Percentiles rank a stretch among this genome's conserved stretches.
Evolutionary conservation across 2,797 vertebrate species (phyloP).

Genomic region (Pangasius krempfi): DNA sequence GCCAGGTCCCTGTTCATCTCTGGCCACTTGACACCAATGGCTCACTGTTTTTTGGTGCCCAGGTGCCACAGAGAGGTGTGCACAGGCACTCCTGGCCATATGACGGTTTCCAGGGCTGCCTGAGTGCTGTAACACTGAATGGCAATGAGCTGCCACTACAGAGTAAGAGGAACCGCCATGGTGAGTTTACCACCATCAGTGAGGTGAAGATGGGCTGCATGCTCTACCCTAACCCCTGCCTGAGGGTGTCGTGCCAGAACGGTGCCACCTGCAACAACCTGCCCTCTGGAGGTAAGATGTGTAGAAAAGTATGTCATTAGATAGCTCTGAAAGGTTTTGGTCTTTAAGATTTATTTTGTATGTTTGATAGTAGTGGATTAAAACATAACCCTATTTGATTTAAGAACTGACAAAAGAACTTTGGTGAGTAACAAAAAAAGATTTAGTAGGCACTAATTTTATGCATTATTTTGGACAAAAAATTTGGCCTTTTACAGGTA

Average conservation of each 20-base stretch:
- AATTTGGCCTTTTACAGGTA: neutral
- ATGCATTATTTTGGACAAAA: neutral
- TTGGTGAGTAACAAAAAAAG: neutral
- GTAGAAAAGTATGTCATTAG: neutral
- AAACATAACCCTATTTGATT: neutral
- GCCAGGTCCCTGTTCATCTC: slow-evolving; percentile 85
- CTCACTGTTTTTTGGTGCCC: slow-evolving; percentile 90
- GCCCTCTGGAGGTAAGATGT: slow-evolving; percentile 83
- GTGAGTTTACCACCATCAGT: slow-evolving; percentile 86
- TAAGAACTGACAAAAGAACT: neutral
- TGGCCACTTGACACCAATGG: slow-evolving; percentile 86
- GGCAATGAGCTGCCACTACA: slow-evolving; percentile 90
- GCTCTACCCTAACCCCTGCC: slow-evolving; percentile 84
- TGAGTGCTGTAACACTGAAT: slow-evolving; percentile 87
- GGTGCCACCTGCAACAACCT: slow-evolving; percentile 84
- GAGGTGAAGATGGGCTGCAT: slow-evolving; percentile 89
- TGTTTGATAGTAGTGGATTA: neutral
- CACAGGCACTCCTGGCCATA: slow-evolving; percentile 80
- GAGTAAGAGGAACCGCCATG: slow-evolving; percentile 85
- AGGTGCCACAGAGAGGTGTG: slow-evolving; percentile 69
- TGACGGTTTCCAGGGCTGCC: slow-evolving; percentile 93
- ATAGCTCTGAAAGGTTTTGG: neutral
- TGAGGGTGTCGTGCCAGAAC: slow-evolving; percentile 87
- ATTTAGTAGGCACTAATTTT: neutral
- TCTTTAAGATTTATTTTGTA: neutral